phyloP scores from a whole-genome alignment of 2,797 vertebrate species.

The Salarias fasciatus region DNA sequence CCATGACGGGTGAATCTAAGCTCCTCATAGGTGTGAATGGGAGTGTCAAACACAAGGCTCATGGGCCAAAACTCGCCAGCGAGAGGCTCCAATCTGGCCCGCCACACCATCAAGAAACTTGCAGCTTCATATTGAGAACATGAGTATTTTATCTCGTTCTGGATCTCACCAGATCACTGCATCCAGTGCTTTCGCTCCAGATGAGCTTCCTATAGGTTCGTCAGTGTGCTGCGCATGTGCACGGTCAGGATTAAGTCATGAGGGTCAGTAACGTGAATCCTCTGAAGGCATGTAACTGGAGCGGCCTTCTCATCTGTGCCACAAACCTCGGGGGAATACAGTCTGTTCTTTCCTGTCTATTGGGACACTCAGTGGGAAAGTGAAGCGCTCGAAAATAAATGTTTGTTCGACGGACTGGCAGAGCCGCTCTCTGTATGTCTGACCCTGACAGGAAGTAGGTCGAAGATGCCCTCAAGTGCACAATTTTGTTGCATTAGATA shows the following conservation, averaged over 20 bases:
- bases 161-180: no score
- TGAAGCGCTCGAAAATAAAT: constrained; percentile 58
- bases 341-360: constrained; percentile 37
- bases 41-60: no score
- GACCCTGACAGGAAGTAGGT: constrained; percentile 47
- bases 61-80: no score
- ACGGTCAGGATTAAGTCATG: background rate
- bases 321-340: constrained; percentile 37
- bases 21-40: no score
- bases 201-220: no score
- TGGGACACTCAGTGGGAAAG: constrained; percentile 17
- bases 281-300: constrained; percentile 48
- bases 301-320: constrained; percentile 41
- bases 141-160: no score
- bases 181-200: no score
- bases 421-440: constrained; percentile 23
- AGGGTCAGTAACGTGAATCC: constrained; percentile 34
- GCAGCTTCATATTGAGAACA: no score
- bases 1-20: no score
- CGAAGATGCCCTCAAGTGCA: constrained; percentile 44
- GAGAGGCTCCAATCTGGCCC: no score
- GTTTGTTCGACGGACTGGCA: constrained; percentile 33
- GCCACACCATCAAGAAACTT: no score
- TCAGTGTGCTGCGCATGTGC: background rate
- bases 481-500: constrained; percentile 23